Base-by-base conservation (phyloP, 2,888 invertebrate species). In the Thera britannica region DNA sequence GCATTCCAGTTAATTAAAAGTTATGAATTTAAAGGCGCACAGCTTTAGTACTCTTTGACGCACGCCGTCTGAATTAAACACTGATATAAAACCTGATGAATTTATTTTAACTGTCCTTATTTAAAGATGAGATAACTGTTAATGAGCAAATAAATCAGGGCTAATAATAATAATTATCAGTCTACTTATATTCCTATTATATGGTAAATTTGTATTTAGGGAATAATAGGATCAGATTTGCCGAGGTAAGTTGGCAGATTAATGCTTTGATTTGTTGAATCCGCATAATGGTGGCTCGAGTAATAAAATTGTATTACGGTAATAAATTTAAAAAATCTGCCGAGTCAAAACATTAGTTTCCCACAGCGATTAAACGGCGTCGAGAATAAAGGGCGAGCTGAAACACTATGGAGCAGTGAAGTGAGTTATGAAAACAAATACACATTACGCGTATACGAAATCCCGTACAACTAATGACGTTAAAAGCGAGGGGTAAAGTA, bases 1-100 rank as follows among this genome's bases (percentile, higher is more conserved):
- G 90, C 89, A 90, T 90, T 92, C 88, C 87, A 90, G 85, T 92
- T 92, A 92, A 93, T 93, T 93, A 93, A 92, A 92, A 93, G 90
- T 92, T 92, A 93, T 92, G 93, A 93, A 93, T 93, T 93, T 90
- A 89, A 90, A 90, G 86, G 86, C 85, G 83, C 85, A 83, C 84
- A 83, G 88, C 84, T 88, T 88, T 85, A 87, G 81, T 87, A 81
- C 83, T 83, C 83, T 85, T 86, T 84, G 88, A 86, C 87, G 87
- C 81, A 83, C 80, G 81, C 83, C 86, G 85, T 84, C 83, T 80
- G 79, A 80, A 80, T 81, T 77, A 81, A 81, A 82, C 77, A 79
- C 77, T 78, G 80, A 80, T 85, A 83, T 84, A 84, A 85, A 85
- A 84, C 79, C 81, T 81, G 83, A 87, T 88, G 85, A 81, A 86